These are phyloP conservation scores for Phaethon lepturus DNA, from an alignment of 2,113 vertebrate genomes.

Conservation along the genomic window DNA sequence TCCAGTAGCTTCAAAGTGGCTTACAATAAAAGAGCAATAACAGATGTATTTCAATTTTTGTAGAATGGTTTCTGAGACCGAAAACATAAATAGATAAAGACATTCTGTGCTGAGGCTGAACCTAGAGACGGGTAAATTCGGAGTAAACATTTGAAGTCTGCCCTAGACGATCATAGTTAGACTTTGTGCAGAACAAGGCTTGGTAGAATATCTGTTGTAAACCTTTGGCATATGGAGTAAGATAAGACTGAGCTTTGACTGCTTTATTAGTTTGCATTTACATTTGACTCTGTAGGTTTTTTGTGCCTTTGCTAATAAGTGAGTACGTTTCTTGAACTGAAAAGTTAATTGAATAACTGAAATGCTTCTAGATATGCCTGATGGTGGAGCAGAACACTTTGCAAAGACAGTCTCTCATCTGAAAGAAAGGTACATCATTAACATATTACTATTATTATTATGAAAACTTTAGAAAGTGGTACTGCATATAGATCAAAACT, in stretches of 20 bases:
- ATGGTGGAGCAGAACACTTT: slow-evolving; percentile 93
- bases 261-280: background rate
- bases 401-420: slow-evolving; percentile 89
- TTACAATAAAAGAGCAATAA: background rate
- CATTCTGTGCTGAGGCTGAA: background rate
- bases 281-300: background rate
- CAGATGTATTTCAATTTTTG: background rate
- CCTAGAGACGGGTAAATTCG: background rate
- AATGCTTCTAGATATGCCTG: slow-evolving; percentile 85
- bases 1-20: background rate
- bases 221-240: background rate
- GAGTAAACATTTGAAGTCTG: background rate
- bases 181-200: background rate
- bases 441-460: background rate
- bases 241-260: background rate
- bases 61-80: background rate
- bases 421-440: slow-evolving; percentile 86
- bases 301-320: background rate
- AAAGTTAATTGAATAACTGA: slow-evolving; percentile 10
- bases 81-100: background rate
- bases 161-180: background rate
- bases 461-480: background rate
- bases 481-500: background rate
- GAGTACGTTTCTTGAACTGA: background rate
- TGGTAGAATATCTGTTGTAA: background rate